Evolutionary conservation across 2,797 vertebrate species (phyloP), one percentile per base, ranked within the genome.

Genomic region (Halcyon leucocephala): DNA sequence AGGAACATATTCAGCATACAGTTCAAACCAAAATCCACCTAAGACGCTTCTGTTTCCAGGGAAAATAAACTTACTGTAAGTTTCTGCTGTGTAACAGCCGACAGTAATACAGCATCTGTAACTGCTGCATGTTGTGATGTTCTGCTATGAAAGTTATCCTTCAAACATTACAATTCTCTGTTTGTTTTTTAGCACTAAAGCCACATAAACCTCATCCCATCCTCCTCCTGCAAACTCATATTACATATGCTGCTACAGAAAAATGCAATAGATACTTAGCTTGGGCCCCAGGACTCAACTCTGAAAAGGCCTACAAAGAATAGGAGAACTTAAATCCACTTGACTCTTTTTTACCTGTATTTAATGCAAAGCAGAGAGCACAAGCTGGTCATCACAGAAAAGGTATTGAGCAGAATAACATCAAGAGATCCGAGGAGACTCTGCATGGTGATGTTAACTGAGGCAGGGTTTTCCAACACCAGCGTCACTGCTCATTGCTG

Each of bases 351-450:
- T 98, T 99, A 99, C 99, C 99, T 99, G 99, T 99, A 99, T 98
- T 99, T 99, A 97, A 99, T 96, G 99, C 99, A 99, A 98, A 99
- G 98, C 95, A 99, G 98, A 92, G 99, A 99, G 98, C 99, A 99
- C 97, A 99, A 98, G 98, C 98, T 98, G 97, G 98, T 99, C 99
- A 99, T 99, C 98, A 98, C 98, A 97, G 97, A 97, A 98, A 98
- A 97, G 94, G 98, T 97, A 96, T 97, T 96, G 96, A 97, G 95
- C 94, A 97, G 98, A 93, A 95, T 96, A 98, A 93, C 97, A 98
- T 97, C 95, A 97, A 95, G 97, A 96, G 96, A 97, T 98, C 95
- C 95, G 35, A 90, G 95, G 94, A 98, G 98, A 97, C 96, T 98
- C 97, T 95, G 97, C 98, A 98, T 98, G 97, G 97, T 98, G 98